Conservation (phyloP, 2,888 invertebrate species). For the Thyatira batis region DNA sequence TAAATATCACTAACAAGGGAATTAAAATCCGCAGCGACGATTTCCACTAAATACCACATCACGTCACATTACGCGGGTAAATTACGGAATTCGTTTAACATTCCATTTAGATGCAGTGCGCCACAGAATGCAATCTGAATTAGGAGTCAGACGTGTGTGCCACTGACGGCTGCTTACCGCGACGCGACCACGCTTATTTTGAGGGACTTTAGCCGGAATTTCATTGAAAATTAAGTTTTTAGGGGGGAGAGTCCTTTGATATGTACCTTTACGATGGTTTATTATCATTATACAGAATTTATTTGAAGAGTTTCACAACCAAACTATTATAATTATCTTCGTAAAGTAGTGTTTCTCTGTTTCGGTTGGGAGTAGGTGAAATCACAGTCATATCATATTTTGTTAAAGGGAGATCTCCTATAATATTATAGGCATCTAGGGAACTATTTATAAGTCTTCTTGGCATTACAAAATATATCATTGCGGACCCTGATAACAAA, state of each 20-base stretch:
- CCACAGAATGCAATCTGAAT: constrained; percentile 55
- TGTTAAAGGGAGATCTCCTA: too few relatives aligned
- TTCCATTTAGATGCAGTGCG: constrained; percentile 36
- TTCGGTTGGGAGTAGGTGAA: too few relatives aligned
- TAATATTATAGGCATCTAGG: too few relatives aligned
- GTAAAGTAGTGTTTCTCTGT: too few relatives aligned
- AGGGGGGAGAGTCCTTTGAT: neutral
- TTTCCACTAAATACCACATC: neutral
- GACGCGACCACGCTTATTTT: constrained; percentile 26
- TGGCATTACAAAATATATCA: too few relatives aligned
- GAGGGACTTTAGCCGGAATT: constrained; percentile 14
- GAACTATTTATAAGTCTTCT: too few relatives aligned
- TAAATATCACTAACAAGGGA: neutral
- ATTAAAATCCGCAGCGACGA: constrained; percentile 1
- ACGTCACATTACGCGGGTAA: constrained; percentile 7
- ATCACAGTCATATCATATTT: too few relatives aligned
- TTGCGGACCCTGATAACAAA: too few relatives aligned
- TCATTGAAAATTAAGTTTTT: neutral
- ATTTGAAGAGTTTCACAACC: too few relatives aligned
- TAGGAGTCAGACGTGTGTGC: constrained; percentile 37
- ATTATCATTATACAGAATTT: neutral
- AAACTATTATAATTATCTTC: too few relatives aligned
- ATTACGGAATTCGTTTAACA: constrained; percentile 38
- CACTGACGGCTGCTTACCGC: constrained; percentile 43
- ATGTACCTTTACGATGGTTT: neutral